Base-by-base conservation (phyloP, 2,797 vertebrate species). In the Clarias pachynema region DNA sequence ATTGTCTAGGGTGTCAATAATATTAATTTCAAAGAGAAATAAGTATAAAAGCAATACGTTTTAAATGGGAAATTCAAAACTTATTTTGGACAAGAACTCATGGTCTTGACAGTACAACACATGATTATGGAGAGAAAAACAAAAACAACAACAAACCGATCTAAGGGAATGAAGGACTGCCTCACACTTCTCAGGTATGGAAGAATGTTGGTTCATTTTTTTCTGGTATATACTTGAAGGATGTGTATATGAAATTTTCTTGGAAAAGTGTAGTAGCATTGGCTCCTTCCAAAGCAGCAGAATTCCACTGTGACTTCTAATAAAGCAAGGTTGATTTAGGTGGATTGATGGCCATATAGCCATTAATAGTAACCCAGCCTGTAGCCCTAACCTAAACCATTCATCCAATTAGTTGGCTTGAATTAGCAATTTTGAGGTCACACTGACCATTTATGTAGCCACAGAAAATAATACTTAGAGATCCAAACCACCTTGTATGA, bases 331-430 rank as follows among this genome's bases (percentile, higher is more conserved):
- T 3, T 73, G 70, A 49, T 75, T 75, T 56, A 31, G 73, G 56
- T 56, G 72, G 49, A 59, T 34, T 77, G 53, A 59, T 77, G 26
- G 0, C 20, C 53, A 77, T 31, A 34, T 57, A 31, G 12, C 57
- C 31, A 37, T 78, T 60, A 78, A 78, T 37, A 60, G 56, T 62
- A 78, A 78, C 57, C 18, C 18, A 77, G 9, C 22, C 53, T 59
- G 26, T 12, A 77, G 9, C 29, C 53, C 53, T 22, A 77, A 57
- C 29, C 53, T 34, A 59, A 59, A 77, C 29, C 29, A 77, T 77
- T 77, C 53, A 77, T 77, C 22, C 29, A 57, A 34, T 77, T 78
- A 78, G 20, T 78, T 78, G 75, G 56, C 75, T 34, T 78, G 31
- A 60, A 60, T 78, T 24, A 37, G 56, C 75, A 57, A 34, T 57